These are phyloP conservation scores for Sycophila texana DNA, from an alignment of 2,888 invertebrate species.

Conservation along the genomic window DNA sequence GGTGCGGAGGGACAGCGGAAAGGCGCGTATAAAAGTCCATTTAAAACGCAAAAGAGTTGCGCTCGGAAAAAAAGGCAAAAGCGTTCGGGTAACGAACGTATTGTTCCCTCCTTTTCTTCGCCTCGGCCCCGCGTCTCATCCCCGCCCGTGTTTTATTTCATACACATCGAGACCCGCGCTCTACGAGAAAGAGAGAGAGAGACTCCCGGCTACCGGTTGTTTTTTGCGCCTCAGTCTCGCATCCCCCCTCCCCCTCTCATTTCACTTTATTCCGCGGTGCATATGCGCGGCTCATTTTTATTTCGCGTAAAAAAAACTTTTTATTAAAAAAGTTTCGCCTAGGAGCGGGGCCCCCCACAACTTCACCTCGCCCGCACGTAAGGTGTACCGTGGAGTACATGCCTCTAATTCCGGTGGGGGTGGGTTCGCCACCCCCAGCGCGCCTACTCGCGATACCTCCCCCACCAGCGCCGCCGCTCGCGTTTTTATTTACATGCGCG, in stretches of 20 bases:
- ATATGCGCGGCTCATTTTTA: constrained; percentile 65
- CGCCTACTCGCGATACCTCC: not conserved
- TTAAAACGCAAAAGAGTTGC: constrained; percentile 39
- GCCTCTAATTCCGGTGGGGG: constrained; percentile 22
- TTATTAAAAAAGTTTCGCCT: constrained; percentile 74
- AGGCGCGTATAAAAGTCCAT: constrained; percentile 33
- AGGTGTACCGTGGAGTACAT: constrained; percentile 24
- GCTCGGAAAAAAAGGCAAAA: constrained; percentile 24
- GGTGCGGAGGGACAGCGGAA: not conserved
- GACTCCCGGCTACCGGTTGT: not conserved
- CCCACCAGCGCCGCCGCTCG: constrained; percentile 21
- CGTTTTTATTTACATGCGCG: constrained; percentile 46
- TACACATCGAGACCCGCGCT: constrained; percentile 24
- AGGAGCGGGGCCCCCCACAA: not conserved
- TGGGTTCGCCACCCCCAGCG: not conserved
- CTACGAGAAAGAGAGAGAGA: too few relatives aligned
- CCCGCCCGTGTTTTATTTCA: constrained; percentile 33
- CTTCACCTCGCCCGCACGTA: not conserved
- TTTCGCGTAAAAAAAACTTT: constrained; percentile 71
- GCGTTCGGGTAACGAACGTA: constrained; percentile 46
- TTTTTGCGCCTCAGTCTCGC: constrained; percentile 17
- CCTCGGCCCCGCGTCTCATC: constrained; percentile 22
- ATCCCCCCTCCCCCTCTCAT: constrained; percentile 40
- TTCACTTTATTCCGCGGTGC: constrained; percentile 43
- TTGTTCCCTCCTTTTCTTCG: constrained; percentile 55